phyloP scores from a whole-genome alignment of 2,888 invertebrate genomes.

The Athrips mouffetella region DNA sequence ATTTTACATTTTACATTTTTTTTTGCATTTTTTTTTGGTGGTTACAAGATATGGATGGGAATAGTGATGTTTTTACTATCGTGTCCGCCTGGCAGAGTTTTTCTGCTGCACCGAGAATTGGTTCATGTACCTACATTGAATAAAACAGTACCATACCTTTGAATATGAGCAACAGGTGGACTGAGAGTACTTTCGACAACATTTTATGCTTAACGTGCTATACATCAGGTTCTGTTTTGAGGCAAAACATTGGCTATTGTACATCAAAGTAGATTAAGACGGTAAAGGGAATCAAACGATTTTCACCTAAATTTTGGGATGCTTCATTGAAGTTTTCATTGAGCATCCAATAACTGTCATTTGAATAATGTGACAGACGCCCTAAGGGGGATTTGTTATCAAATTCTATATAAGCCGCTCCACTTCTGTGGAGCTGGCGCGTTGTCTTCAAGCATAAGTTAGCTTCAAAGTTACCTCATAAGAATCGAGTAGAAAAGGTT shows the following conservation, averaged over 20 bases:
- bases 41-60: slow-evolving; percentile 35
- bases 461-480: too few relatives aligned
- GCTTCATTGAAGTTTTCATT: too few relatives aligned
- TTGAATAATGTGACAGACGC: slow-evolving; percentile 17
- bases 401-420: slow-evolving; percentile 12
- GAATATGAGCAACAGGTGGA: slow-evolving; percentile 41
- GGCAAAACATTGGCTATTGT: too few relatives aligned
- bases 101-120: slow-evolving; percentile 44
- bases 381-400: slow-evolving; percentile 13
- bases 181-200: neutral
- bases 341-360: slow-evolving; percentile 15
- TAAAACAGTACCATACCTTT: slow-evolving; percentile 39
- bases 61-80: slow-evolving; percentile 46
- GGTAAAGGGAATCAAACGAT: too few relatives aligned
- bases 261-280: too few relatives aligned
- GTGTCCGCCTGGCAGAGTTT: slow-evolving; percentile 40
- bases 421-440: slow-evolving; percentile 12
- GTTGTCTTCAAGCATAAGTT: too few relatives aligned
- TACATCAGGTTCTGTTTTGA: too few relatives aligned
- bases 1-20: too few relatives aligned
- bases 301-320: too few relatives aligned
- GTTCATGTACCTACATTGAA: slow-evolving; percentile 48
- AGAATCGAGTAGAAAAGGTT: too few relatives aligned
- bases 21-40: too few relatives aligned
- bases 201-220: too few relatives aligned